Base-by-base conservation (phyloP, 2,113 vertebrate species). In the Mastomys natalensis region DNA sequence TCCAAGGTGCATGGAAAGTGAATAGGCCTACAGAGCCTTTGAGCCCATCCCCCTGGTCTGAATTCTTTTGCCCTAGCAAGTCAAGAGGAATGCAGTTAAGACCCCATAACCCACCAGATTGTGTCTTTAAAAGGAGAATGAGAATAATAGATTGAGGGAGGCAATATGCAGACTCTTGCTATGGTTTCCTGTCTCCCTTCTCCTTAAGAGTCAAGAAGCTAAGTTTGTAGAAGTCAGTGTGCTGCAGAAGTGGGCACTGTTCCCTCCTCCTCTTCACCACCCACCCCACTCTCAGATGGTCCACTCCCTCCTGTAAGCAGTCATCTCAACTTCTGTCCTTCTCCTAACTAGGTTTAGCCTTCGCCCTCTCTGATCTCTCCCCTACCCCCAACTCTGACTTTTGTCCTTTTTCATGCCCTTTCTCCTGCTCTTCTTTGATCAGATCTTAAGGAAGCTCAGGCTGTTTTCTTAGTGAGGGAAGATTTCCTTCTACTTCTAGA, bases 121-220 rank as follows among this genome's bases (percentile, higher is more conserved):
- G 76, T 93, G 77, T 77, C 62, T 94, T 91, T 43, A 88, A 92
- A 85, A 95, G 58, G 51, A 78, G 74, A 87, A 53, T 91, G 73
- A 93, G 91, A 87, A 51, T 93, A 90, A 89, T 80, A 66, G 55
- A 64, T 43, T 12, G 24, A 92, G 66, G 45, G 78, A 90, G 73
- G 6, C n/a, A 87, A 40, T 45, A 34, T 95, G 48, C 81, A 68
- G 76, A 95, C 48, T 55, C 74, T 40, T 92, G 17, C 40, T 66
- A 22, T 1, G 21, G 31, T 74, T 95, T 97, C 40, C 93, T 43
- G 55, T 91, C 64, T 93, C 73, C 11, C 29, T 51, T 81, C 43
- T 93, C 37, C 26, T 78, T 85, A 72, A 72, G 55, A 22, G 3
- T 70, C 78, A 70, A 90, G n/a, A 84, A 85, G 89, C 82, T 76